These are phyloP conservation scores for Neelides sp. DNA, from an alignment of 1,140 invertebrate genomes.

Conservation along the genomic window DNA sequence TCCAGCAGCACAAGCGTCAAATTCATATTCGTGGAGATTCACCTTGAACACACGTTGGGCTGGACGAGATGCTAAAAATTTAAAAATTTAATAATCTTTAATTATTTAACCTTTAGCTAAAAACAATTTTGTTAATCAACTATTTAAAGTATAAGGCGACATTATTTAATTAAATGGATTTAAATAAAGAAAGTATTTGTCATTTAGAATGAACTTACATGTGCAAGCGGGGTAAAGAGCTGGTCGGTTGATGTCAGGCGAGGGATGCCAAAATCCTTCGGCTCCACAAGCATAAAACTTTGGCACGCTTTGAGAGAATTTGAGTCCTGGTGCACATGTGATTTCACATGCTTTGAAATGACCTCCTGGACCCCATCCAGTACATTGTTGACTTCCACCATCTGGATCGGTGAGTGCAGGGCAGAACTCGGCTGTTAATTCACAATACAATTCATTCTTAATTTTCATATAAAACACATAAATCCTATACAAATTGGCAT, in stretches of 20 bases:
- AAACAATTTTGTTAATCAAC: background rate
- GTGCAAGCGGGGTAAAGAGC: constrained; percentile 82
- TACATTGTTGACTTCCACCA: constrained; percentile 77
- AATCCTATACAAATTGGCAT: too few relatives aligned
- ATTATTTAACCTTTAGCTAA: constrained; percentile 32
- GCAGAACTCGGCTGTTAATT: constrained; percentile 71
- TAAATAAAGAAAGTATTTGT: background rate
- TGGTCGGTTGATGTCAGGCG: constrained; percentile 58
- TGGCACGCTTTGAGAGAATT: constrained; percentile 79
- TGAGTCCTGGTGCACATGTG: constrained; percentile 57
- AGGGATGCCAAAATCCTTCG: constrained; percentile 91
- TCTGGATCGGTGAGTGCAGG: constrained; percentile 71
- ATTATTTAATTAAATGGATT: background rate
- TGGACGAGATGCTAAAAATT: constrained; percentile 53
- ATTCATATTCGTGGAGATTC: constrained; percentile 85
- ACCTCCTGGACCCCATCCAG: constrained; percentile 90
- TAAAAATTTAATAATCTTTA: constrained; percentile 19
- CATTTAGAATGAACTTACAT: constrained; percentile 42
- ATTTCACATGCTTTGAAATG: constrained; percentile 89
- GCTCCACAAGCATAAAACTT: constrained; percentile 92
- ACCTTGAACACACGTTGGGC: constrained; percentile 86
- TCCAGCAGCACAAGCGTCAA: constrained; percentile 74
- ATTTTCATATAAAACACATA: too few relatives aligned
- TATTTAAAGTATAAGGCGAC: background rate
- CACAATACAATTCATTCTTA: constrained; percentile 20